phyloP scores from a whole-genome alignment of 2,797 vertebrate genomes.

The Gymnoscopelus braueri region DNA sequence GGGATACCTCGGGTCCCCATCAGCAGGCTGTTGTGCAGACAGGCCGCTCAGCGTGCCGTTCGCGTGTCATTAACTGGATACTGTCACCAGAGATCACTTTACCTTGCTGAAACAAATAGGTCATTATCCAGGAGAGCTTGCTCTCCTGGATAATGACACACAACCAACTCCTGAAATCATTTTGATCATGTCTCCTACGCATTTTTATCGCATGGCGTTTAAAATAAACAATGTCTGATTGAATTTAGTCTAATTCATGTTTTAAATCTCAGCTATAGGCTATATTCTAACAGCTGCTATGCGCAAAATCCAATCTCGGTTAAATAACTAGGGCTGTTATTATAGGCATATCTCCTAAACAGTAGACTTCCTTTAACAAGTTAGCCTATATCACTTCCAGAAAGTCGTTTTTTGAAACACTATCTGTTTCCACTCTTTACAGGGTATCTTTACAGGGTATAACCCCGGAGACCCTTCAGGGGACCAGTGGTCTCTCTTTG shows the following conservation, averaged over 20 bases:
- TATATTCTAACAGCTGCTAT: background rate
- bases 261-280: background rate
- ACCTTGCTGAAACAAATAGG: constrained; percentile 67
- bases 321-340: background rate
- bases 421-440: constrained; percentile 26
- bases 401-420: constrained; percentile 14
- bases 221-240: background rate
- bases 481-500: constrained; percentile 35
- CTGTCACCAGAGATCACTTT: constrained; percentile 46
- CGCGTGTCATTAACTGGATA: constrained; percentile 73
- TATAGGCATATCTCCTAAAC: background rate
- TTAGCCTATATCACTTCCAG: background rate
- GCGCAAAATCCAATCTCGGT: constrained; percentile 4
- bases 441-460: constrained; percentile 5
- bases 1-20: constrained; percentile 65
- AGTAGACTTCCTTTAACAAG: constrained; percentile 24
- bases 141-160: background rate
- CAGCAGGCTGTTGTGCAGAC: constrained; percentile 70
- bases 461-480: constrained; percentile 13
- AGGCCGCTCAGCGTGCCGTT: constrained; percentile 29
- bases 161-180: too few relatives aligned
- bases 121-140: constrained; percentile 57
- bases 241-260: background rate
- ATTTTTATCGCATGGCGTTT: too few relatives aligned
- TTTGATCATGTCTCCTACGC: background rate